Conservation (phyloP, 1,140 invertebrate species). For the Adoxophyes honmai region DNA sequence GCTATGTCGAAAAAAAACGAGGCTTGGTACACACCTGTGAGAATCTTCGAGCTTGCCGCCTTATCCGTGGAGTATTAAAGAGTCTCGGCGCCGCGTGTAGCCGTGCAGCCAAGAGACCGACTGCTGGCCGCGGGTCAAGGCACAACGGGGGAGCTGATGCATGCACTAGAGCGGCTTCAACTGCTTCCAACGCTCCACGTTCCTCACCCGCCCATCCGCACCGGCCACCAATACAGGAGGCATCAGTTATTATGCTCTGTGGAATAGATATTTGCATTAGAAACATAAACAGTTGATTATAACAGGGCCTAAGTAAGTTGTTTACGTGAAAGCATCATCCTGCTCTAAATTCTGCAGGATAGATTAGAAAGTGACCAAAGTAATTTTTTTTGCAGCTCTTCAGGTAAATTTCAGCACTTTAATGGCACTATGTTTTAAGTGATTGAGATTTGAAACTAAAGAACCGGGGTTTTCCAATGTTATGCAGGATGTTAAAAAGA, state of each 20-base stretch:
- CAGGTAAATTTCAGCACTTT: too few species aligned
- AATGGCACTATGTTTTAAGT: too few species aligned
- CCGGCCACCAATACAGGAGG: constrained; percentile 82
- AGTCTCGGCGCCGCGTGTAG: constrained; percentile 85
- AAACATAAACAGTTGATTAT: too few species aligned
- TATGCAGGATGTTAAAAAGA: too few species aligned
- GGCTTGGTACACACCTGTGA: constrained; percentile 74
- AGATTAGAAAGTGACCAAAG: too few species aligned
- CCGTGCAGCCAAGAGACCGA: constrained; percentile 85
- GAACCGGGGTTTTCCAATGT: not conserved
- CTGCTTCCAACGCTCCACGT: constrained; percentile 83
- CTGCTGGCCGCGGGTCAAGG: constrained; percentile 89
- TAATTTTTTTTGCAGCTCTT: too few species aligned
- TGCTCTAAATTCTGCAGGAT: too few species aligned
- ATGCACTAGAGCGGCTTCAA: constrained; percentile 90
- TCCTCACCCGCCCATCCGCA: constrained; percentile 88
- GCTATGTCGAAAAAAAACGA: too few species aligned
- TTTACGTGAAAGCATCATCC: too few species aligned
- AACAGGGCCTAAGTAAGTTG: too few species aligned
- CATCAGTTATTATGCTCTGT: constrained; percentile 86
- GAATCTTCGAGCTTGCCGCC: constrained; percentile 85
- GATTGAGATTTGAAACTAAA: too few species aligned
- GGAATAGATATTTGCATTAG: not conserved
- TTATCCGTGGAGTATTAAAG: constrained; percentile 85
- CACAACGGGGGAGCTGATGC: constrained; percentile 91